phyloP scores from a whole-genome alignment of 53 echinoderm and acorn worm genomes.

The Echinometra lucunter region DNA sequence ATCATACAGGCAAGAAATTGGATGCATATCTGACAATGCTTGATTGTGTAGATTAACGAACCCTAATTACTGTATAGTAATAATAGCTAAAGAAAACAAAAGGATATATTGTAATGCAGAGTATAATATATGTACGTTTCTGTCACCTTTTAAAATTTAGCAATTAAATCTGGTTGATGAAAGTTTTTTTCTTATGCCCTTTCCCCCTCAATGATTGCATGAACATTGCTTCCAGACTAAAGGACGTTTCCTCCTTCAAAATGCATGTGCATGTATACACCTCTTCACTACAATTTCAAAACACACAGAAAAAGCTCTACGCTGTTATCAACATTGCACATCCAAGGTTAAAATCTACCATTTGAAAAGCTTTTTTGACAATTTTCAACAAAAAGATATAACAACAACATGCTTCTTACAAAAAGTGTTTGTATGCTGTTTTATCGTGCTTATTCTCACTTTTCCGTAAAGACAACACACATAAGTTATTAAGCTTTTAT shows the following conservation, averaged over 20 bases:
- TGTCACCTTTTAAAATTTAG: not conserved
- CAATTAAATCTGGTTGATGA: not conserved
- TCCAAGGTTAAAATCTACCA: not conserved
- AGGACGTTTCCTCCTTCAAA: not conserved
- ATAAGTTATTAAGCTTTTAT: not conserved
- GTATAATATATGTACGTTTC: not conserved
- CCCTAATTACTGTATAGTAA: not conserved
- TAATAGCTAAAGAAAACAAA: too few relatives aligned
- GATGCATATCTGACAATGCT: not conserved
- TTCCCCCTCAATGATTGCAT: not conserved
- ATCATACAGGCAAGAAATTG: not conserved
- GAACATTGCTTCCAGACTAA: too few relatives aligned
- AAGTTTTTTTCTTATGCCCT: too few relatives aligned
- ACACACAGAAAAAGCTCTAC: not conserved
- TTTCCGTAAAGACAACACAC: not conserved
- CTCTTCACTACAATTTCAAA: not conserved
- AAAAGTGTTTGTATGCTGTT: too few relatives aligned
- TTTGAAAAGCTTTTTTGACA: not conserved
- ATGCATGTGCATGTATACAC: not conserved
- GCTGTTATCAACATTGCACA: not conserved
- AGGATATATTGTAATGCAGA: not conserved
- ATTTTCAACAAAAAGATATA: not conserved
- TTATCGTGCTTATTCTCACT: not conserved
- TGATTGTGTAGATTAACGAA: not conserved
- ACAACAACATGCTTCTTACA: not conserved